Base-by-base conservation (phyloP, 2,888 invertebrate genomes). In the Phania funesta region DNA sequence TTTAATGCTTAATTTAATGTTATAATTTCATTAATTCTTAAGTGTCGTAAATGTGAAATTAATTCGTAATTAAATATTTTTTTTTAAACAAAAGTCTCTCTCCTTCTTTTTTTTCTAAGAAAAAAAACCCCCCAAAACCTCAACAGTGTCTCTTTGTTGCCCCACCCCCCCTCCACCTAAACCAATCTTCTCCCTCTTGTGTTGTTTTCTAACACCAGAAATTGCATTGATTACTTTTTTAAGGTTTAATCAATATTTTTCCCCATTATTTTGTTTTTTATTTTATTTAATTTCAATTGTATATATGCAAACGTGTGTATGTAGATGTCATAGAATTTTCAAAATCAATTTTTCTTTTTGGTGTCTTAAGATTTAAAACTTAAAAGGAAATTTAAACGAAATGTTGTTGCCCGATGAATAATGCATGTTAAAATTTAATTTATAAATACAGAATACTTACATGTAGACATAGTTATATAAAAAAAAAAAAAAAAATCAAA, bases 371-470 rank as follows among this genome's bases (percentile, higher is more conserved):
- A 64, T 67, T 26, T 44, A 26, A 56, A 70, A 74, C 7, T 24
- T 32, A 16, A 46, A 35, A 60, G 38, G 8, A 35, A 60, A 58
- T 50, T 64, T 60, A 29, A 64, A 75, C 41, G 60, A 78, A 75
- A 60, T 64, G 68, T 84, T 84, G 84, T 84, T 84, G 84, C 80
- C 83, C 71, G 80, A 84, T 83, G 83, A 84, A 83, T n/a, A n/a
- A n/a, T 84, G 83, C 83, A 84, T 78, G 83, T 78, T 75, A 35
- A 56, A 56, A 65, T 32, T 54, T 20, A 62, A 60, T 65, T 50
- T 64, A 60, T 35, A n/a, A n/a, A n/a, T n/a, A n/a, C n/a, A n/a
- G n/a, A n/a, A n/a, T n/a, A n/a, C n/a, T n/a, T n/a, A n/a, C n/a
- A n/a, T n/a, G n/a, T n/a, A n/a, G n/a, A n/a, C n/a, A n/a, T n/a